Base-by-base conservation (phyloP, 2,888 invertebrate species). In the Cabera pusaria region DNA sequence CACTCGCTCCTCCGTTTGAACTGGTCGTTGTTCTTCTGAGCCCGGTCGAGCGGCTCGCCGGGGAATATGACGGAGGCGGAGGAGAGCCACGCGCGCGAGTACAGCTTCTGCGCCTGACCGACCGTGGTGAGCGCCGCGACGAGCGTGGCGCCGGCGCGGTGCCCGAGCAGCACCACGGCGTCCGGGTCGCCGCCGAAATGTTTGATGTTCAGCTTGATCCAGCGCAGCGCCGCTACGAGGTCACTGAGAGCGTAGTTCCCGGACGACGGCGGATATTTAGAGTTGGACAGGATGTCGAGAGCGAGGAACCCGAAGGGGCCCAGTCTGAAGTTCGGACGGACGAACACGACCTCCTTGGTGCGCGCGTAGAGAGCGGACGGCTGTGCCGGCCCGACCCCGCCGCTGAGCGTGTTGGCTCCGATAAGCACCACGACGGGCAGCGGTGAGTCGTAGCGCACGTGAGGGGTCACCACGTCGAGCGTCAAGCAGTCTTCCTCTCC, bases 161-260 rank as follows among this genome's bases (percentile, higher is more conserved):
- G 96, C 0, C 96, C 97, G 58, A 97, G 90, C 18, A 97, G 67
- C 0, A 96, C 97, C 0, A 97, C 95, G 1, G 94, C 90, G 0
- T 90, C 84, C 0, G 93, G 91, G 69, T 96, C 93, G 0, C 97
- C 97, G 0, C 97, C 96, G 63, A 97, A 97, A 69, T 95, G 92
- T 37, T 92, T 92, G 24, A 96, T 95, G 68, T 97, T 97, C 50
- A 93, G 76, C 43, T 95, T 90, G 1, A 97, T 92, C 97, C 97
- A 97, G 40, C 92, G 90, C 7, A 97, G 82, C 0, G 93, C 95
- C 0, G 91, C 92, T 6, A 96, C 69, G 40, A 97, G 91, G 66
- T 97, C 97, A 1, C 94, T 94, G 0, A 97, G 90, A 0, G 93
- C 97, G 64, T 96, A 97, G 74, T 97, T 97, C 14, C 97, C 97